Conservation (phyloP, 2,113 vertebrate genomes). For the Anser brachyrhynchus region DNA sequence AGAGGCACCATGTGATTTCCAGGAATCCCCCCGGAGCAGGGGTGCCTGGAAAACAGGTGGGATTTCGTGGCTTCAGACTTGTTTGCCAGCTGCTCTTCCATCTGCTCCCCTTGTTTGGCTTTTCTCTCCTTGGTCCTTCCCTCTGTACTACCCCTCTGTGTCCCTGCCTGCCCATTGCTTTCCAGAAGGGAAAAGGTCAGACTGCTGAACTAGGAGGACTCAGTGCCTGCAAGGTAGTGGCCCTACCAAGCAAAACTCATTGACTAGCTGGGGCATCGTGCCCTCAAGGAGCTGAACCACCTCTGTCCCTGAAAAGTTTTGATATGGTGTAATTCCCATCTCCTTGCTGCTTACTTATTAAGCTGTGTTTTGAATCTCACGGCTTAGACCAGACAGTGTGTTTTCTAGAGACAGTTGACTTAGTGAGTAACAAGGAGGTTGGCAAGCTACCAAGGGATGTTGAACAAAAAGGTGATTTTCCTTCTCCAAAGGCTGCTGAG, state of each 20-base stretch:
- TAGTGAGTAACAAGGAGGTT: neutral
- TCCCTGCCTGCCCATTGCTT: neutral
- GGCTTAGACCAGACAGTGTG: neutral
- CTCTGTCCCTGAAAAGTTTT: neutral
- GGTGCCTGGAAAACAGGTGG: neutral
- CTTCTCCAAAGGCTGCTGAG: neutral
- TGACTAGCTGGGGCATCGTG: neutral
- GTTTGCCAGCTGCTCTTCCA: neutral
- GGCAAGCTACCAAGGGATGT: constrained; percentile 3
- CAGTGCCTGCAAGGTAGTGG: neutral
- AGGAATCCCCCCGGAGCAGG: neutral
- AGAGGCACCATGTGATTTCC: neutral
- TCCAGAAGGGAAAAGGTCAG: neutral
- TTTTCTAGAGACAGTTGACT: constrained; percentile 16
- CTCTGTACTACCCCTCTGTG: neutral
- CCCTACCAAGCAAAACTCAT: neutral
- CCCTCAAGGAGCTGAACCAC: neutral
- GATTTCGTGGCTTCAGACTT: neutral
- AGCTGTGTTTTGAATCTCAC: neutral
- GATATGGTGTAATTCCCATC: neutral
- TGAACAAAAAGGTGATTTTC: constrained; percentile 44
- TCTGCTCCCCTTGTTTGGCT: neutral
- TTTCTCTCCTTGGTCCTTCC: neutral
- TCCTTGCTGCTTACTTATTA: neutral
- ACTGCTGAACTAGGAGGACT: neutral